A percentile compares a stretch with the other conserved stretches of the same genome.
Conservation (phyloP, 2,797 vertebrate genomes). For the Anabacerthia variegaticeps region DNA sequence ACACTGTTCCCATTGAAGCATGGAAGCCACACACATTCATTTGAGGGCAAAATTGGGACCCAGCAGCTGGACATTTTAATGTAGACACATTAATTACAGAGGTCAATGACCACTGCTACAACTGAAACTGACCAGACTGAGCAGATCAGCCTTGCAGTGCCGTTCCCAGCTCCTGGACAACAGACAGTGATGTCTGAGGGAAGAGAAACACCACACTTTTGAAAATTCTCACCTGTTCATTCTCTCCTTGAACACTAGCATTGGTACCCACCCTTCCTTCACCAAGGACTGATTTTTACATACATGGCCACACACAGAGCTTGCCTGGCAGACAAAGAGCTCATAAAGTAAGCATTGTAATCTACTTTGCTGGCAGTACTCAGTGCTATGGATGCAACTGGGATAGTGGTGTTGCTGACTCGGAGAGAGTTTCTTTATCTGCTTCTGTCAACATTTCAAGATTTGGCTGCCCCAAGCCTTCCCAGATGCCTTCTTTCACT, state of each 20-base stretch:
- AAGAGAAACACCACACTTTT: neutral
- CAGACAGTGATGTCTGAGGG: neutral
- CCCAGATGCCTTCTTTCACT: conserved; percentile 11
- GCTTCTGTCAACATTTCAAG: neutral
- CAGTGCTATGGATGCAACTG: neutral
- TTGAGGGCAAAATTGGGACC: neutral
- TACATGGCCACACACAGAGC: conserved; percentile 56
- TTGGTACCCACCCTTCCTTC: neutral
- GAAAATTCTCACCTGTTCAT: neutral
- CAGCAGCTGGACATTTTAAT: neutral
- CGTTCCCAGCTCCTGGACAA: rapidly evolving
- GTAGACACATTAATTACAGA: conserved; percentile 34
- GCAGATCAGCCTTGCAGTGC: neutral
- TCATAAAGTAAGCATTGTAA: conserved; percentile 40
- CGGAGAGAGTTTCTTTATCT: neutral
- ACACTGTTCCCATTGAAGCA: neutral
- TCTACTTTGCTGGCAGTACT: conserved; percentile 43
- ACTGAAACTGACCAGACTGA: neutral
- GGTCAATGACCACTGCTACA: neutral
- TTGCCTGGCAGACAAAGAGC: conserved; percentile 33
- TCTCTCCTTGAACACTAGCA: neutral
- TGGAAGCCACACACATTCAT: neutral
- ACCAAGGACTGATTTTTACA: neutral
- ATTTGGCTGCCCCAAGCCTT: neutral
- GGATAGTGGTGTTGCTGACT: conserved; percentile 6